phyloP scores from a whole-genome alignment of 2,113 vertebrate species.

The Engystomops pustulosus region DNA sequence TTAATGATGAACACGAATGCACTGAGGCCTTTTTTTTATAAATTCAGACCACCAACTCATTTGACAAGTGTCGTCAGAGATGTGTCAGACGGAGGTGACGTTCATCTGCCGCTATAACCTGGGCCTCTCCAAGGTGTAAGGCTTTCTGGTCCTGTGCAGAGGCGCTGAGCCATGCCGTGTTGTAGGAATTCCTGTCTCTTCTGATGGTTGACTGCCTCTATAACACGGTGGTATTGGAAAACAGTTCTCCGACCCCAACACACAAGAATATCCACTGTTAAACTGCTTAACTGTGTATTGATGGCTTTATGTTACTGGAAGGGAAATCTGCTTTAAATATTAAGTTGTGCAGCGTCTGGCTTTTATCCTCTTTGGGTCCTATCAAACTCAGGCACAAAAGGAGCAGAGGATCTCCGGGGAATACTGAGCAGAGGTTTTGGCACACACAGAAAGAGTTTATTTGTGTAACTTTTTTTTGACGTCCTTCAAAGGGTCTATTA shows the following conservation, averaged over 20 bases:
- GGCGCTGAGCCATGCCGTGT: conserved; percentile 50
- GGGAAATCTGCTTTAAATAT: conserved; percentile 61
- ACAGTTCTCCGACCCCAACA: conserved; percentile 39
- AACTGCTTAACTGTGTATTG: conserved; percentile 51
- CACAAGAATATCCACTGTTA: conserved; percentile 57
- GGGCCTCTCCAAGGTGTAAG: conserved; percentile 45
- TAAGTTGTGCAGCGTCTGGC: conserved; percentile 55
- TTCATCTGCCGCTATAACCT: conserved; percentile 22
- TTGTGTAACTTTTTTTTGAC: conserved; percentile 56
- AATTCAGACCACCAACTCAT: conserved; percentile 54
- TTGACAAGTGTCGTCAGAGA: conserved; percentile 46
- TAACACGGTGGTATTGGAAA: conserved; percentile 43
- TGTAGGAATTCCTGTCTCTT: conserved; percentile 51
- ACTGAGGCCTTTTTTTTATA: conserved; percentile 44
- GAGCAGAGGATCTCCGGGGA: conserved; percentile 29
- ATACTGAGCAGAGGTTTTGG: conserved; percentile 50
- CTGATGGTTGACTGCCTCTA: conserved; percentile 54
- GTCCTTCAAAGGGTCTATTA: conserved; percentile 59
- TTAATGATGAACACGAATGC: conserved; percentile 21
- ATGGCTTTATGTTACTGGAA: conserved; percentile 55
- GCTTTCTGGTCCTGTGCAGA: conserved; percentile 55
- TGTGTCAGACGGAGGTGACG: conserved; percentile 44
- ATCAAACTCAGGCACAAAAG: conserved; percentile 55
- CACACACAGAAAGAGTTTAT: conserved; percentile 60
- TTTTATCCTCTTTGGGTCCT: conserved; percentile 57